A percentile compares a stretch with the other conserved stretches of the same genome.
phyloP scores from a whole-genome alignment of 2,797 vertebrate species.

The Peromyscus nudipes region DNA sequence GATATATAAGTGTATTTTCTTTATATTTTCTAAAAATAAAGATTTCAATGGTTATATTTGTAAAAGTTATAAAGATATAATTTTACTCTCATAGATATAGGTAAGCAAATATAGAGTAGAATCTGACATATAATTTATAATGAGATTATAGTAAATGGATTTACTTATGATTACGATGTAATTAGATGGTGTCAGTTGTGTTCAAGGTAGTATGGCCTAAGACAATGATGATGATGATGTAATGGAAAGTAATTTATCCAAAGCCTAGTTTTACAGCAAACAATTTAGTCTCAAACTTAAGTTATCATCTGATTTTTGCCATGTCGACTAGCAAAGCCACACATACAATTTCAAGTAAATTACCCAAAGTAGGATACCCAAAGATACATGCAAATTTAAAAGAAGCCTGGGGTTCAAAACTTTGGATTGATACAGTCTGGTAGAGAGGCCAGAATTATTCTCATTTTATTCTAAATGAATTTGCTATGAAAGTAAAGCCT shows the following conservation, averaged over 20 bases:
- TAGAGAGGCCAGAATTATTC: neutral
- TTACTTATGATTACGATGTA: neutral
- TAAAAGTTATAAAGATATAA: neutral
- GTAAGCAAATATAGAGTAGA: neutral
- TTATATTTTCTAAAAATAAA: slow-evolving; percentile 5
- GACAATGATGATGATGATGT: neutral
- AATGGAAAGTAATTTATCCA: neutral
- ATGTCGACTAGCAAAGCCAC: neutral
- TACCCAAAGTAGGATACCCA: neutral
- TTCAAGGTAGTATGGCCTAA: neutral
- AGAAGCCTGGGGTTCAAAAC: neutral
- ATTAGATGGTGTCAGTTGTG: neutral
- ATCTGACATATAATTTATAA: neutral
- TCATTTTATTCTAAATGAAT: slow-evolving; percentile 2
- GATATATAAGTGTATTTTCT: neutral
- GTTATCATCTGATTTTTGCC: slow-evolving; percentile 34
- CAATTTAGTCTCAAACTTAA: neutral
- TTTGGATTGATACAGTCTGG: neutral
- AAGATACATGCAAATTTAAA: neutral
- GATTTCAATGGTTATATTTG: neutral
- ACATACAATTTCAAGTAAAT: slow-evolving; percentile 43
- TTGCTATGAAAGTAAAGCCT: neutral
- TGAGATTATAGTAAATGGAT: neutral
- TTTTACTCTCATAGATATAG: neutral
- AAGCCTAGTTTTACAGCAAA: slow-evolving; percentile 5